phyloP scores from a whole-genome alignment of 2,797 vertebrate species.

The Muraenolepis orangiensis region DNA sequence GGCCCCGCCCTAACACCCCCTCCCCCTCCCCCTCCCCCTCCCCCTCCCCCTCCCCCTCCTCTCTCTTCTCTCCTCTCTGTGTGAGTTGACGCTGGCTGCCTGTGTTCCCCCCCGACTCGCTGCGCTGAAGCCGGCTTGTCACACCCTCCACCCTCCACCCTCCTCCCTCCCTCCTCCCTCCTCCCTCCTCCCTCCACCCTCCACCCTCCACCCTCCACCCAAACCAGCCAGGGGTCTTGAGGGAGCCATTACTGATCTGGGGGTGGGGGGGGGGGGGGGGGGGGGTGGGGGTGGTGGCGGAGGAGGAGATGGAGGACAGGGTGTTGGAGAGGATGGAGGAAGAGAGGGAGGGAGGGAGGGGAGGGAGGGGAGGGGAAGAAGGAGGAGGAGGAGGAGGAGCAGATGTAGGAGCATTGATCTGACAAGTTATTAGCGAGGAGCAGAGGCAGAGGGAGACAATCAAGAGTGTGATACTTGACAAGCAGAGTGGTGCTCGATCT shows the following conservation, averaged over 20 bases:
- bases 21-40: too few relatives aligned
- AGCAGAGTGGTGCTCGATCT: constrained; percentile 32
- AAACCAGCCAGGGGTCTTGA: constrained; percentile 47
- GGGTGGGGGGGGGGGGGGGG: not conserved
- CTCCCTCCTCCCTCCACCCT: too few relatives aligned
- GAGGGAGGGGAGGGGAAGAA: not conserved
- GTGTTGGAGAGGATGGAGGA: constrained; percentile 18
- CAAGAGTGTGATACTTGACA: constrained; percentile 58
- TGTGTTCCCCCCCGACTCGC: not conserved
- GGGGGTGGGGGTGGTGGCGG: not conserved
- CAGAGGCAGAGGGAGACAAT: constrained; percentile 50
- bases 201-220: constrained; percentile 49
- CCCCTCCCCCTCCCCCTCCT: too few relatives aligned
- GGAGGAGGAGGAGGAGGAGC: constrained; percentile 23
- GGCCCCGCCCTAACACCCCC: not conserved
- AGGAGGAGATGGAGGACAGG: constrained; percentile 29
- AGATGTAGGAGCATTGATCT: constrained; percentile 60
- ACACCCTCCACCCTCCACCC: constrained; percentile 59
- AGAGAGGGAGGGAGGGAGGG: not conserved
- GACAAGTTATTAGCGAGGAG: constrained; percentile 74
- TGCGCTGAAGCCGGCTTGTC: constrained; percentile 49
- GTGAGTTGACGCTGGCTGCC: not conserved
- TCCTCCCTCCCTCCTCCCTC: too few relatives aligned
- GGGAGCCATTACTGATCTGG: constrained; percentile 56
- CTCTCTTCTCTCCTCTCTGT: not conserved